Percentiles rank a stretch among this genome's conserved stretches.
phyloP scores from a whole-genome alignment of 2,797 vertebrate species.

The Threskiornis aethiopicus region DNA sequence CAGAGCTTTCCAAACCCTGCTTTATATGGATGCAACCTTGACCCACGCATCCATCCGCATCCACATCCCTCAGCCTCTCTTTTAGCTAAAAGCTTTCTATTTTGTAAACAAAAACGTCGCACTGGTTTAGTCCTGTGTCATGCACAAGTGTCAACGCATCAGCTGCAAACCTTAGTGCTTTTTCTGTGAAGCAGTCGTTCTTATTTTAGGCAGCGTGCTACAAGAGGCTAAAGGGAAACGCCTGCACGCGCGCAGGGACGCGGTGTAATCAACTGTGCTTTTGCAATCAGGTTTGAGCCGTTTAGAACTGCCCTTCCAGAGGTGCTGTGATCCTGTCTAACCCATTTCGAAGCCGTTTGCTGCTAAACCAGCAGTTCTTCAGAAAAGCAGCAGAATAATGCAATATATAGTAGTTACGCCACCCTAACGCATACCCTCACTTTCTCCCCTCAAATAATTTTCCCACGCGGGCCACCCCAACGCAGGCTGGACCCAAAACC shows the following conservation, averaged over 20 bases:
- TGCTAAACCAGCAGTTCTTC: neutral
- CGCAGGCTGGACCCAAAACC: neutral
- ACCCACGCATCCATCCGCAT: neutral
- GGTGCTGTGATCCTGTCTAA: neutral
- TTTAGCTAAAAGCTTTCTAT: neutral
- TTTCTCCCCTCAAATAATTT: neutral
- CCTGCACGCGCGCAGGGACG: fast-evolving
- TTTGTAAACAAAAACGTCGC: neutral
- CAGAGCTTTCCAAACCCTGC: fast-evolving
- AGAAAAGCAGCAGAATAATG: neutral
- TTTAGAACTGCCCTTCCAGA: neutral
- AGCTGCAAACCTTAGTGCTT: neutral
- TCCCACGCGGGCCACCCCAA: neutral
- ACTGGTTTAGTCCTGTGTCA: neutral
- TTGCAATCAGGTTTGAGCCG: neutral
- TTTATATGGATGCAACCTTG: neutral
- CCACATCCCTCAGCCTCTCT: neutral
- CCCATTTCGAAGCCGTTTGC: neutral
- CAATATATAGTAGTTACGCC: fast-evolving
- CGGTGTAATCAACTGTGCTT: neutral
- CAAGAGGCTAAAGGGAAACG: neutral
- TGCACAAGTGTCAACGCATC: fast-evolving
- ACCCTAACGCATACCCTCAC: fast-evolving
- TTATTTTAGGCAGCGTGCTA: neutral
- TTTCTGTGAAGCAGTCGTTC: neutral